Base-by-base conservation (phyloP, 2,888 invertebrate species). In the Euclidia mi region DNA sequence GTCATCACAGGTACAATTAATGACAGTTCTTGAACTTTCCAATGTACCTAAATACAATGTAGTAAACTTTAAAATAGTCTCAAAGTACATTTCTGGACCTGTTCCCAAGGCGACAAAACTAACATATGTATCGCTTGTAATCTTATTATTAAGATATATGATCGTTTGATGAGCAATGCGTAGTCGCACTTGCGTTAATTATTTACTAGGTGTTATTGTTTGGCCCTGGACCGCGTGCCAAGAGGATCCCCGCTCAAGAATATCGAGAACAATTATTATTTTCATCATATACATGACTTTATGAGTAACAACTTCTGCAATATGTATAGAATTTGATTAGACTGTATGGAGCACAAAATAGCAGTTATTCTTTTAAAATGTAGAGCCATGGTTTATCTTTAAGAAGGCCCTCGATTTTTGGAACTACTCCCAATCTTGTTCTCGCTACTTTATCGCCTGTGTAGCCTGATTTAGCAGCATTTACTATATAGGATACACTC, bases 151-250 rank as follows among this genome's bases (percentile, higher is more conserved):
- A 55, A 55, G 52, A 60, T 60, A 58, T 48, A 66, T 65, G 47
- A 14, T 7, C 31, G 38, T 66, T 60, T 44, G 47, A 65, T 71
- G 47, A 42, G 32, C 46, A 56, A 55, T 43, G 42, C n/a, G 45
- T 56, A 29, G 15, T 29, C 35, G 38, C 32, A 57, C 53, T 44
- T 43, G 56, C 14, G 12, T 45, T 57, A 66, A 66, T 66, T 56
- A 60, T 61, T 55, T 12, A 7, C 12, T 17, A 53, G 44, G 48
- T 56, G 60, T 34, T 46, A 41, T 50, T 52, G 17, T 38, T n/a
- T 12, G 35, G 43, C 17, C 34, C 34, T 14, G 28, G 15, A 7
- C 46, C 20, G 4, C 10, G 25, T 67, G 68, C 59, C 69, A 70
- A 72, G 20, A 60, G 57, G 55, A 10, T 37, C 15, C 20, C 18